Evolutionary conservation across 2,113 vertebrate genomes (phyloP).

Genomic region (Euleptes europaea): DNA sequence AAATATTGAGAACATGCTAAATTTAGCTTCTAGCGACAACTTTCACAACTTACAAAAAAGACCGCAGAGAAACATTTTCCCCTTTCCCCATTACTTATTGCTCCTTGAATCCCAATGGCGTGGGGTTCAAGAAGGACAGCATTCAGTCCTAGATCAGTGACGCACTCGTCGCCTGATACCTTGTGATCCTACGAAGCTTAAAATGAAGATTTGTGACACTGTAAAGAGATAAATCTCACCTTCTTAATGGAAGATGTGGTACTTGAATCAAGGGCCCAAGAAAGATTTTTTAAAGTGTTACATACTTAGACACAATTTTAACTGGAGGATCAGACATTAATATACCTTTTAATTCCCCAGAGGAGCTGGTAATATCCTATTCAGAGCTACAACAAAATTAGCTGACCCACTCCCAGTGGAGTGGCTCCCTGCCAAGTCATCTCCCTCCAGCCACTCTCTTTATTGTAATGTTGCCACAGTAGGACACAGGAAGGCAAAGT

Average conservation of each 20-base stretch:
- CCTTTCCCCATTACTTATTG: neutral
- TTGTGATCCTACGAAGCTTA: constrained; percentile 25
- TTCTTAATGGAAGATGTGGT: constrained; percentile 35
- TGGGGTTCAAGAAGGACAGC: constrained; percentile 15
- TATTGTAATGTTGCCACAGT: constrained; percentile 36
- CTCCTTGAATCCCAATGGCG: neutral
- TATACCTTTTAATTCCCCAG: constrained; percentile 37
- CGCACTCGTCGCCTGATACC: constrained; percentile 5
- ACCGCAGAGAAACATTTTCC: neutral
- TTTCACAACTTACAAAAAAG: neutral
- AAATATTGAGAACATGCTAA: neutral
- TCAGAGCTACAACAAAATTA: constrained; percentile 43
- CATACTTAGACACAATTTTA: constrained; percentile 41
- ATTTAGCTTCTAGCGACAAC: neutral
- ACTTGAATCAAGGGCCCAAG: constrained; percentile 37
- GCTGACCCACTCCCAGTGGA: constrained; percentile 31
- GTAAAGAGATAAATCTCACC: constrained; percentile 37
- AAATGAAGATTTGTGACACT: constrained; percentile 29
- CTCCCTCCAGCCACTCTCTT: constrained; percentile 25
- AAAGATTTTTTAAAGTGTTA: constrained; percentile 38
- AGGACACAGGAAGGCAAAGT: constrained; percentile 38
- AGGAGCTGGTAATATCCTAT: constrained; percentile 34
- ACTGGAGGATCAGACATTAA: constrained; percentile 34
- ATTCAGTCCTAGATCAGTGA: constrained; percentile 12
- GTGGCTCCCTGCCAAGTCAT: constrained; percentile 31